Base-by-base conservation (phyloP, 1,140 invertebrate genomes). In the Zaprionus ornatus region DNA sequence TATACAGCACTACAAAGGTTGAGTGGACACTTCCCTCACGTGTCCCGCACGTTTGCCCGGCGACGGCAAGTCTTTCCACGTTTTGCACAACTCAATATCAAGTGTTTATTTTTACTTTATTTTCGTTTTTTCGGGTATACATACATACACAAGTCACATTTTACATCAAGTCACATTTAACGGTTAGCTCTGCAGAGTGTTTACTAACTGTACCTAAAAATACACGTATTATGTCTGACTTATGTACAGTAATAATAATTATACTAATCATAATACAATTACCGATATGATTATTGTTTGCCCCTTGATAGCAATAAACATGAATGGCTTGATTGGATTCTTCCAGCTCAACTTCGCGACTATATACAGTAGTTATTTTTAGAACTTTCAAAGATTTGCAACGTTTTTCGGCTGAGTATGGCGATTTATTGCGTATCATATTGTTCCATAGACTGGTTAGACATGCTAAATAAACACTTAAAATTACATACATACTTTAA, bases 111-210 rank as follows among this genome's bases (percentile, higher is more conserved):
- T 52, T 76, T 78, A 75, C 35, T 68, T 59, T 56, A 29, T 45
- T 68, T 59, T 42, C 13, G 27, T 63, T 45, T 71, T 48, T 50
- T 32, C 57, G 60, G 68, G 83, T 87, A 77, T 87, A 87, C 83
- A 82, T 87, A 86, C n/a, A n/a, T n/a, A n/a, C n/a, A n/a, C n/a
- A n/a, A n/a, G n/a, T n/a, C n/a, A n/a, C n/a, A n/a, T n/a, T n/a
- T n/a, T n/a, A n/a, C 83, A 87, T 87, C 42, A 74, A 87, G 63
- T 88, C 74, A 88, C 80, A 79, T 88, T 80, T 75, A 88, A 75
- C 75, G 71, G 45, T 90, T 77, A 79, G 69, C 73, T 82, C 65
- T 72, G 55, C 54, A 50, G 56, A 68, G 56, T 62, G 29, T 61
- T 79, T 60, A n/a, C 54, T 66, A 83, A 83, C 83, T 87, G 84